Base-by-base conservation (phyloP, 2,113 vertebrate species). In the Osmerus mordax region DNA sequence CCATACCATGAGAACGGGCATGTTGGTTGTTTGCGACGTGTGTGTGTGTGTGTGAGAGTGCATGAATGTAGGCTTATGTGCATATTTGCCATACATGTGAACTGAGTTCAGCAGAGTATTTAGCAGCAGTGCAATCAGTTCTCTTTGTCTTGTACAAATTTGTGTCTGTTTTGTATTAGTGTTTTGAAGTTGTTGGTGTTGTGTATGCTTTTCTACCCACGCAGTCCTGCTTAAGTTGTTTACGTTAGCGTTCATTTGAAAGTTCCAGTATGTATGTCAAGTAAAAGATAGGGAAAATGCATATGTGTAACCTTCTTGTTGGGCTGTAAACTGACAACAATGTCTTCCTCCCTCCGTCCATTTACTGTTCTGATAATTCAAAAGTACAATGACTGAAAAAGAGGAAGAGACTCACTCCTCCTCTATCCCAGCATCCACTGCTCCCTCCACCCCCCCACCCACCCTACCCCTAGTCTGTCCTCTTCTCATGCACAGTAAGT, bases 1-100 rank as follows among this genome's bases (percentile, higher is more conserved):
- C 92, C 88, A 91, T 93, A 93, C 91, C 93, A 93, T 94, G 94
- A 94, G 93, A 93, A 94, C 91, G 78, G 76, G 84, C 80, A 75
- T 80, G 85, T 82, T 84, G 81, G 74, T 76, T 87, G 80, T 84
- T 69, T 86, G 41, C 41, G 7, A 47, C 9, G 41, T 47, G 69
- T 84, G 75, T 78, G 74, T 78, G 67, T 78, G 53, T 77, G 77
- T 72, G 36, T 6, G 36, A 8, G 36, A 59, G 56, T 59, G 11
- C 12, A 59, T 59, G 18, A 59, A 59, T 59, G 16, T 59, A 59
- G 56, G 11, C 18, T 21, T 59, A 21, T 59, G 56, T 59, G 21
- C 56, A 59, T 9, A 59, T 23, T 21, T 59, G 76, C 29, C 51
- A 19, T 47, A 47, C 7, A 47, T 47, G 41, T 47, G 41, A 47